phyloP scores from a whole-genome alignment of 1,140 invertebrate species.

The Drosophila tropicalis region DNA sequence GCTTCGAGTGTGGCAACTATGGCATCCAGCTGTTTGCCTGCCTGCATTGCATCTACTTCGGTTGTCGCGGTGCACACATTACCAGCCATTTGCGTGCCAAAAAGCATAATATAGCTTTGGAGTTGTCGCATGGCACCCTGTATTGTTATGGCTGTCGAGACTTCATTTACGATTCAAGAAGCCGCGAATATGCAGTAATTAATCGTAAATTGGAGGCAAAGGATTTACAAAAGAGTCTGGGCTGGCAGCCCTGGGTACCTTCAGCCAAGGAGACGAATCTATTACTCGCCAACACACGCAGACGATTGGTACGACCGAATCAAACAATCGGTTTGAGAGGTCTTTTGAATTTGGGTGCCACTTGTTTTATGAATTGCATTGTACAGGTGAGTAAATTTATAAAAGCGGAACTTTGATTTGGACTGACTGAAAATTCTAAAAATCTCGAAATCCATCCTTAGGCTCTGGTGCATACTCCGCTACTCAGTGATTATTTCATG shows the following conservation, averaged over 20 bases:
- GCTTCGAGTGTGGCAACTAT: constrained; percentile 88
- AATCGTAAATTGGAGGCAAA: constrained; percentile 86
- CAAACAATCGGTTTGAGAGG: constrained; percentile 95
- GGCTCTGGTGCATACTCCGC: constrained; percentile 96
- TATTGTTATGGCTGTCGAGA: constrained; percentile 96
- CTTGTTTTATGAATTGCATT: constrained; percentile 99
- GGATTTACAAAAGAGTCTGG: constrained; percentile 88
- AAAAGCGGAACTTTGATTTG: too few species aligned
- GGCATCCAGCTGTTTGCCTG: constrained; percentile 93
- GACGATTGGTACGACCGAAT: constrained; percentile 90
- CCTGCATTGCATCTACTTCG: constrained; percentile 95
- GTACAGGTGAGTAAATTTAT: constrained; percentile 87
- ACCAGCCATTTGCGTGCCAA: constrained; percentile 92
- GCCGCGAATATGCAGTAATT: constrained; percentile 86
- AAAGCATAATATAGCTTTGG: constrained; percentile 93
- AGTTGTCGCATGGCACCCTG: constrained; percentile 94
- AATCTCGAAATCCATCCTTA: constrained; percentile 28
- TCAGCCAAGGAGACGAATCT: constrained; percentile 88
- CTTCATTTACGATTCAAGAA: constrained; percentile 93
- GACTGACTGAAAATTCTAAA: background rate
- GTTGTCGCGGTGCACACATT: constrained; percentile 93
- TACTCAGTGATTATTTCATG: constrained; percentile 97
- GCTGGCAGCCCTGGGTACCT: constrained; percentile 92
- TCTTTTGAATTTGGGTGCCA: constrained; percentile 98
- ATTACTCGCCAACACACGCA: constrained; percentile 89